Base-by-base conservation (phyloP, 2,113 vertebrate genomes). In the Pelecanus crispus region DNA sequence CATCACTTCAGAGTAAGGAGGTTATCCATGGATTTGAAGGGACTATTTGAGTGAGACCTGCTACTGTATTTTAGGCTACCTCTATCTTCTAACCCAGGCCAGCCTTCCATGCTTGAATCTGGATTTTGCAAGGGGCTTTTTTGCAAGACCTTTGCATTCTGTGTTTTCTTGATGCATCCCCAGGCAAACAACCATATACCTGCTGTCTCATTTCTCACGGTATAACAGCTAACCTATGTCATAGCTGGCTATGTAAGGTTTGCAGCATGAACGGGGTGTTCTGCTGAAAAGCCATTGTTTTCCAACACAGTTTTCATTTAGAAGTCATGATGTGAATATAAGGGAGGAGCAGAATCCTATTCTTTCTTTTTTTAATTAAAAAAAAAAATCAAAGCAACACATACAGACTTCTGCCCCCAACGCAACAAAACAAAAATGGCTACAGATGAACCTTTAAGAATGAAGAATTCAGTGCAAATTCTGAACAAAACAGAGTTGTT, bases 261-360 rank as follows among this genome's bases (percentile, higher is more conserved):
- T 88, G n/a, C 26, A 36, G 12, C 0, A 0, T 58, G 56, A 55
- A 72, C 1, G 1, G 7, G 6, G 3, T 44, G n/a, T 56, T 17
- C 25, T 82, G 34, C 44, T 80, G 67, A 79, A 90, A 85, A 88
- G 11, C 32, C 22, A 72, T 83, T 73, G 45, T 56, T 88, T 94
- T 73, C 31, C 26, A 83, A 10, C 49, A 74, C 9, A 36, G 9
- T 38, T 73, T 79, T 77, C 7, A 53, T 73, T 88, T 88, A 78
- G 63, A 88, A 80, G 45, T 38, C 53, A 47, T 21, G 19, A 52
- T 28, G 17, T 36, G 50, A 81, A 16, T 38, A 11, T 26, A n/a
- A 66, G 31, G 17, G 31, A 68, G 20, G 40, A 90, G 3, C 4
- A 83, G 36, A 92, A 83, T 47, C 6, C 31, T 85, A 34, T 70